Percentiles rank a stretch among this genome's conserved stretches.
phyloP scores from a whole-genome alignment of 2,888 invertebrate genomes.

The Cynaeus angustus region DNA sequence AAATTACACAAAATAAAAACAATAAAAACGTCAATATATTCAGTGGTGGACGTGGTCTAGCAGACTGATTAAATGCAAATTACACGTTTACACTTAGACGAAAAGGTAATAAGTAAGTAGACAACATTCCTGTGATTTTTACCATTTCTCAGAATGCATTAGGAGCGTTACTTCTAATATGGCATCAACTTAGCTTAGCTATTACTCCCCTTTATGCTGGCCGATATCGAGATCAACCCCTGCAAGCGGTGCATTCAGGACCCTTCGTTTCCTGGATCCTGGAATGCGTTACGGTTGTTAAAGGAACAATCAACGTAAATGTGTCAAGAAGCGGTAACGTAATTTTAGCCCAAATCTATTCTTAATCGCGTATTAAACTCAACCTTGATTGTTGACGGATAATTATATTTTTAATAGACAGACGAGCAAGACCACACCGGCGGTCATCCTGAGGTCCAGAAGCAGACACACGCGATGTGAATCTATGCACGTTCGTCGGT shows the following conservation, averaged over 20 bases:
- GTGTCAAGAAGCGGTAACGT: no score
- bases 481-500: constrained; percentile 21
- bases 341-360: not conserved
- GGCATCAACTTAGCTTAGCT: not conserved
- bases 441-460: not conserved
- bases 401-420: constrained; percentile 1
- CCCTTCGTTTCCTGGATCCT: constrained; percentile 18
- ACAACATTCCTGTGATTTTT: constrained; percentile 8
- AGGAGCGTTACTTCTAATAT: not conserved
- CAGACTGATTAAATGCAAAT: constrained; percentile 11
- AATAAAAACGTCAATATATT: not conserved
- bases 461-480: constrained; percentile 14
- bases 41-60: not conserved
- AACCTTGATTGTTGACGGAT: constrained; percentile 17
- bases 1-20: not conserved
- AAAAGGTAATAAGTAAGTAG: constrained; percentile 9
- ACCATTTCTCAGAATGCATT: not conserved
- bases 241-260: constrained; percentile 11
- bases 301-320: no score
- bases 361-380: constrained; percentile 11
- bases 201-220: constrained; percentile 8
- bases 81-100: not conserved
- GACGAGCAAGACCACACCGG: constrained; percentile 18
- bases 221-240: constrained; percentile 31
- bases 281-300: no score